Evolutionary conservation across 2,888 invertebrate genomes (phyloP), one percentile per base, ranked within the genome.

Genomic region (Dryobotodes eremita): DNA sequence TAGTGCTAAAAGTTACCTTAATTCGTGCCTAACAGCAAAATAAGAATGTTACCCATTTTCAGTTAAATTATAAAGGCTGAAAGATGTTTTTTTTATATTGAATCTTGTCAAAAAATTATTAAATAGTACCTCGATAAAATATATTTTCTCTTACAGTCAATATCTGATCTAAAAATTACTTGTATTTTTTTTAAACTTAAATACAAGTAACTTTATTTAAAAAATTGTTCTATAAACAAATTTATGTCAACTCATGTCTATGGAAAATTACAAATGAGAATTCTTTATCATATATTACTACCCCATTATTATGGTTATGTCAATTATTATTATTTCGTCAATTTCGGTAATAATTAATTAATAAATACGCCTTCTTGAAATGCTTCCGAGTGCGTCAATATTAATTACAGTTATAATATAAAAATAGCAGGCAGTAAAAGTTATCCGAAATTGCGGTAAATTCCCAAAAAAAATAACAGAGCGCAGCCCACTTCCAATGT

Each of bases 261-360:
- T 57, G 20, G 13, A n/a, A 75, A 57, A 53, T 66, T n/a, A 26
- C 26, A 57, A 70, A 23, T n/a, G 53, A 55, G 0, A 79, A 55
- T 15, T 31, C n/a, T n/a, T 48, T 55, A 31, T 42, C 17, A 57
- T 57, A 64, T 10, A 15, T 23, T 50, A 77, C 89, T 90, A 90
- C 90, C 90, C 91, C 91, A 82, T 88, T 71, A 31, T 71, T 88
- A 87, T 90, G 70, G 64, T 89, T 91, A 90, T 8, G 88, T 91
- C 89, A 90, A 91, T 91, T 89, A 85, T 71, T 72, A 82, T 77
- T 79, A 36, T 79, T 78, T 76, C 26, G 73, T 80, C 71, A 77
- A 79, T 79, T 77, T 68, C n/a, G 74, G 26, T 77, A 53, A 71
- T 53, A 46, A 50, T 70, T 62, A 31, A 10, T 77, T 53, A 26